Base-by-base conservation (phyloP, 2,113 vertebrate species). In the Seriola rivoliana region DNA sequence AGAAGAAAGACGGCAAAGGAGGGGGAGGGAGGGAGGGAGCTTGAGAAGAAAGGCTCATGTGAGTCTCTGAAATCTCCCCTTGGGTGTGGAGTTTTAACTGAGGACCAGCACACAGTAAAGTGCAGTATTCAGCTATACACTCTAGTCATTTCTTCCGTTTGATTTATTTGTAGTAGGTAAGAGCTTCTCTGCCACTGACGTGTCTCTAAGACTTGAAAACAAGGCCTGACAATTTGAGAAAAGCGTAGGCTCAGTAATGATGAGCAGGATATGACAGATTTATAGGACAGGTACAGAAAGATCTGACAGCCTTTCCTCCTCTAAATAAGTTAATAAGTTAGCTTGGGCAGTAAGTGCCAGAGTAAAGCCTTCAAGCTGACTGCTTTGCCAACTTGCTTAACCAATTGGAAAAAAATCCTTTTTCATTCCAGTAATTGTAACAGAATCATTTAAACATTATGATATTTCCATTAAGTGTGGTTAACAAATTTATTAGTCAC, bases 51-150 rank as follows among this genome's bases (percentile, higher is more conserved):
- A 69, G 54, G 74, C 36, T 8, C 42, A 85, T 78, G 23, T 19
- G 80, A 90, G 68, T 75, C 68, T 88, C 79, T 84, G 62, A 91
- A 88, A 83, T 80, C 88, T 89, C 62, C 88, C 88, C 80, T 71
- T 78, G 62, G 87, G 86, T 85, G 55, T 21, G 14, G 66, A 74
- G 83, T 77, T 93, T 87, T 84, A 87, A 84, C 78, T 34, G 72
- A 78, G 54, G 85, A 85, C 81, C 63, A 65, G 74, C 81, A 87
- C 62, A 80, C 42, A 54, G 67, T 70, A 80, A 86, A 81, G 80
- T 80, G 85, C 62, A 74, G 57, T 72, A 75, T 88, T 87, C 85
- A 83, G 77, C 75, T 67, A 46, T 25, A 81, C 72, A 75, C 85
- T 78, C 72, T 34, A 76, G 72, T 90, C 73, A 78, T 66, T 75